Base-by-base conservation (phyloP, 2,797 vertebrate genomes). In the Nyctibius grandis region DNA sequence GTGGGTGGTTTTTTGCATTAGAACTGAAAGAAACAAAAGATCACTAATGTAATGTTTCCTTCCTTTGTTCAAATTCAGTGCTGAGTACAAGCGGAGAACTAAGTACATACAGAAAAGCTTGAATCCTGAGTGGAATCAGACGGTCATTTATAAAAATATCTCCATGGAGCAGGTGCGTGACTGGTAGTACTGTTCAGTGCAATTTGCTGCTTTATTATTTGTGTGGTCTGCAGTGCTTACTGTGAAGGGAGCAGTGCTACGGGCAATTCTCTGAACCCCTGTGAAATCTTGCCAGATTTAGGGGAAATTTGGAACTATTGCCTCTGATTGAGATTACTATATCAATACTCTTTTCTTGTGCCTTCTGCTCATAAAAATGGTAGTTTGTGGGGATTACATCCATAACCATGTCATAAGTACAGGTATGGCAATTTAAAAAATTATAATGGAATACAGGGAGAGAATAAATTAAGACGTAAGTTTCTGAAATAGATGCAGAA, bases 81-180 rank as follows among this genome's bases (percentile, higher is more conserved):
- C 98, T 95, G 99, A 99, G 89, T 99, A 99, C 98, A 99, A 99
- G 97, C 98, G 99, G 96, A 98, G 99, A 88, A 99, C 99, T 91
- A 99, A 99, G 94, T 99, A 99, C 61, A 96, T 99, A 44, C 99
- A 99, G 98, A 99, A 99, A 97, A 99, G 99, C 92, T 97, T 99
- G 98, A 99, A 99, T 97, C 99, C 99, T 51, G 99, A 99, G 95
- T 99, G 99, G 99, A 99, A 99, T 98, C 99, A 99, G 98, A 99
- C 99, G 5, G 99, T 99, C 90, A 99, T 99, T 98, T 99, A 99
- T 97, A 99, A 99, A 98, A 99, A 99, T 96, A 99, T 99, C 96
- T 99, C 99, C 94, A 94, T 98, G 81, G 99, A 99, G 95, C 99
- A 99, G 99, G 99, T 99, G 96, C 31, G 97, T 97, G 87, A 74